Percentiles rank a stretch among this genome's conserved stretches.
These are phyloP conservation scores for Halichoeres trimaculatus DNA, from an alignment of 2,113 vertebrate species.

Conservation along the genomic window DNA sequence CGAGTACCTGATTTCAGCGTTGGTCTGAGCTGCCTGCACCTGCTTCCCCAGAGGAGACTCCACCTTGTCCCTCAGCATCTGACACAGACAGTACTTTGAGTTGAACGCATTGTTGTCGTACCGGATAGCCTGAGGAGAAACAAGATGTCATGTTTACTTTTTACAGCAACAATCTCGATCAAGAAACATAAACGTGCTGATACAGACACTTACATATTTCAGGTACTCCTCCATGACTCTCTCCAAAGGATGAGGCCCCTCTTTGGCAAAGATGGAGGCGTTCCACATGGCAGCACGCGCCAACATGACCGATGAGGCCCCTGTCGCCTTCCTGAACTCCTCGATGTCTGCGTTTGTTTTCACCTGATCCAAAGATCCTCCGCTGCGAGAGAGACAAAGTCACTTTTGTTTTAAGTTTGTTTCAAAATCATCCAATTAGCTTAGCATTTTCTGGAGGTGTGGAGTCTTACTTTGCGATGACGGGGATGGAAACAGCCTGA, in stretches of 20 bases:
- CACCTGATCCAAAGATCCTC: constrained; percentile 94
- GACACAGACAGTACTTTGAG: constrained; percentile 97
- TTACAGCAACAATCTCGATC: neutral
- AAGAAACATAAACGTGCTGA: too few relatives aligned
- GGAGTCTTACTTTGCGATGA: constrained; percentile 93
- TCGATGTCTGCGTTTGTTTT: constrained; percentile 87
- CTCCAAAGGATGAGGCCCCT: constrained; percentile 87
- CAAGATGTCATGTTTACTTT: too few relatives aligned
- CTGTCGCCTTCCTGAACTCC: constrained; percentile 85
- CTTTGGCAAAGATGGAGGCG: constrained; percentile 89
- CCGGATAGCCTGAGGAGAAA: constrained; percentile 85
- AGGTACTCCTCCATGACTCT: constrained; percentile 93
- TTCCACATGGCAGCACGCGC: constrained; percentile 99
- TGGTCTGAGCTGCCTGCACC: constrained; percentile 92
- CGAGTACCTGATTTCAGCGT: constrained; percentile 72
- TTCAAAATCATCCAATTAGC: too few relatives aligned
- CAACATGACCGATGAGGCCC: constrained; percentile 93
- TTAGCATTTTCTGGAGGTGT: neutral
- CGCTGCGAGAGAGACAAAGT: constrained; percentile 78
- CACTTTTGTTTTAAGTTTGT: too few relatives aligned
- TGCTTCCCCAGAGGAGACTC: constrained; percentile 91
- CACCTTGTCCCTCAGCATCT: constrained; percentile 92
- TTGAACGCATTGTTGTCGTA: constrained; percentile 96
- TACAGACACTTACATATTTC: constrained; percentile 88
- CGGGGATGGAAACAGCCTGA: constrained; percentile 88